A percentile compares a stretch with the other conserved stretches of the same genome.
Evolutionary conservation across 2,888 invertebrate genomes (phyloP).

Genomic region (Amblyjoppa proteus): DNA sequence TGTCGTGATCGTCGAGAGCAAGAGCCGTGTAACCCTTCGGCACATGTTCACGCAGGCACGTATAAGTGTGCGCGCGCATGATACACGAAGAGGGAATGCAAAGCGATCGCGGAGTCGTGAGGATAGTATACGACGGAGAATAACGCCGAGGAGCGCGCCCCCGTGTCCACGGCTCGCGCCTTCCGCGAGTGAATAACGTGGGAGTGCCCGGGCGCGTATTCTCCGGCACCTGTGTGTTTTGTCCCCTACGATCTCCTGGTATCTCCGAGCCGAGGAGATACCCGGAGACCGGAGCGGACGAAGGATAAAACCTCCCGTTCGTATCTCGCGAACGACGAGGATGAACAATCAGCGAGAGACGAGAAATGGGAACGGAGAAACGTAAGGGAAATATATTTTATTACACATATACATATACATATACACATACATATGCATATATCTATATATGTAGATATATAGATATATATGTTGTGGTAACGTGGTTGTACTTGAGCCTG

Average conservation of each 20-base stretch:
- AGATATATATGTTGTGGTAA: background rate
- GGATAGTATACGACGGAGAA: slow-evolving; percentile 14
- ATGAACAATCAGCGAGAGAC: background rate
- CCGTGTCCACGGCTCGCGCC: slow-evolving; percentile 28
- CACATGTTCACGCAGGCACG: slow-evolving; percentile 21
- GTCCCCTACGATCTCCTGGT: slow-evolving; percentile 14
- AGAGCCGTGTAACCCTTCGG: slow-evolving; percentile 47
- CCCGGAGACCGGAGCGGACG: background rate
- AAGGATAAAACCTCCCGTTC: background rate
- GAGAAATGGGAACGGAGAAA: background rate
- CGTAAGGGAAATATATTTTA: slow-evolving; percentile 8
- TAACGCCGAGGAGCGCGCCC: slow-evolving; percentile 18
- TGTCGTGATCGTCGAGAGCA: slow-evolving; percentile 61
- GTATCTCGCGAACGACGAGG: slow-evolving; percentile 24
- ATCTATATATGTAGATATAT: too few relatives aligned
- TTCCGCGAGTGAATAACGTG: slow-evolving; percentile 68
- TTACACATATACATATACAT: background rate
- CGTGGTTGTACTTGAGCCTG: slow-evolving; percentile 17
- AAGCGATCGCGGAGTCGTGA: slow-evolving; percentile 41
- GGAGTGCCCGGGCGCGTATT: slow-evolving; percentile 65
- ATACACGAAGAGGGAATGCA: slow-evolving; percentile 25
- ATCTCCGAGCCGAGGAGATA: background rate
- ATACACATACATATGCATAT: too few relatives aligned
- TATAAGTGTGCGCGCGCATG: slow-evolving; percentile 1
- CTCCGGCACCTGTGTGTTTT: slow-evolving; percentile 63